Evolutionary conservation across 2,888 invertebrate species (phyloP).

Genomic region (Mactromeris polynyma): DNA sequence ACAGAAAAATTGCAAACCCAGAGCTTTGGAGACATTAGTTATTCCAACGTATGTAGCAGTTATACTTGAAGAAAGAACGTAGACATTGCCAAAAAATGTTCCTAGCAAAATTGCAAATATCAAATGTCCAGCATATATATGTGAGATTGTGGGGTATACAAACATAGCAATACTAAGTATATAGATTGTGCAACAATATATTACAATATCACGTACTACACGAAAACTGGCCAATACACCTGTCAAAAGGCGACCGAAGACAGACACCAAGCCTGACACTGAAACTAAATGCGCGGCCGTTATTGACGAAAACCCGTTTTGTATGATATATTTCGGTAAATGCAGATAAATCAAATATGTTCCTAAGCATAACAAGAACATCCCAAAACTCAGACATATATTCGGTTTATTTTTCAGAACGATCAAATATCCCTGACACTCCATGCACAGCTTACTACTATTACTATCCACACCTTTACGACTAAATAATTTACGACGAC

Average conservation of each 20-base stretch:
- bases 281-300: conserved; percentile 17
- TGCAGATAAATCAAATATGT: conserved; percentile 12
- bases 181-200: conserved; percentile 16
- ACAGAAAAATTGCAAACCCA: not conserved
- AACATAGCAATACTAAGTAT: not conserved
- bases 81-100: not conserved
- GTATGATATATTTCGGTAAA: conserved; percentile 7
- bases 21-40: conserved; percentile 7
- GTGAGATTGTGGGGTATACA: not conserved
- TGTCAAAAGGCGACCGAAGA: not conserved
- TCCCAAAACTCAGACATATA: conserved; percentile 15
- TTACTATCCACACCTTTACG: not conserved
- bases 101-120: conserved; percentile 7
- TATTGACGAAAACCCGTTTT: conserved; percentile 9
- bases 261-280: conserved; percentile 8
- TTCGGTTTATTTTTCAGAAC: conserved; percentile 11
- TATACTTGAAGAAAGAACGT: not conserved
- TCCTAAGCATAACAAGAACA: conserved; percentile 5
- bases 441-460: not conserved
- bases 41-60: conserved; percentile 17
- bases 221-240: not conserved
- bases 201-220: not conserved
- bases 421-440: not conserved
- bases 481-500: not conserved
- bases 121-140: not conserved